Conservation (phyloP, 2,797 vertebrate genomes). For the Acipenser ruthenus region DNA sequence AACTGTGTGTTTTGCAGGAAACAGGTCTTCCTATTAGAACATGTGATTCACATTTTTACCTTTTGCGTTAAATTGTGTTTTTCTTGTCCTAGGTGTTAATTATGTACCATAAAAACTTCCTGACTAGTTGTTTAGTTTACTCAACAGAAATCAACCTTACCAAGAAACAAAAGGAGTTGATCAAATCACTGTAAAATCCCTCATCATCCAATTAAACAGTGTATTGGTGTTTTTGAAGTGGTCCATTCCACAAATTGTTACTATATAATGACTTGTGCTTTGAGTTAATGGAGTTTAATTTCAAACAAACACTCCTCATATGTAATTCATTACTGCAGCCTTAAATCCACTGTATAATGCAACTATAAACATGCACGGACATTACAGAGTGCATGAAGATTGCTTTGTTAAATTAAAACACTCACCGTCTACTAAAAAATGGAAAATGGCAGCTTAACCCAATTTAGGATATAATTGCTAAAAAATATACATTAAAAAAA, state of each 20-base stretch:
- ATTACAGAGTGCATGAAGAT: not conserved
- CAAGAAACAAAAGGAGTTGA: constrained; percentile 30
- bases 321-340: constrained; percentile 33
- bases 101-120: too few relatives aligned
- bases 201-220: constrained; percentile 56
- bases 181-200: constrained; percentile 51
- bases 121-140: too few relatives aligned
- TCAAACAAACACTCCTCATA: constrained; percentile 37
- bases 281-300: constrained; percentile 44
- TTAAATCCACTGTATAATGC: constrained; percentile 24
- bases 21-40: too few relatives aligned
- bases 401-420: constrained; percentile 4
- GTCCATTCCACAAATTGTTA: constrained; percentile 49
- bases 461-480: too few relatives aligned
- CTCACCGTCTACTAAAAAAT: not conserved
- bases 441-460: not conserved
- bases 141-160: too few relatives aligned
- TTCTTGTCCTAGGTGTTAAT: too few relatives aligned
- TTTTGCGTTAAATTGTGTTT: too few relatives aligned
- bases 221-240: constrained; percentile 47
- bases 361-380: constrained; percentile 13
- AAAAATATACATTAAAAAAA: too few relatives aligned
- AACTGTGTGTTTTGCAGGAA: too few relatives aligned
- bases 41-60: too few relatives aligned
- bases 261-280: constrained; percentile 50